A percentile compares a stretch with the other conserved stretches of the same genome.
phyloP scores from a whole-genome alignment of 2,113 vertebrate species.

The Corythornis madagascariensis region DNA sequence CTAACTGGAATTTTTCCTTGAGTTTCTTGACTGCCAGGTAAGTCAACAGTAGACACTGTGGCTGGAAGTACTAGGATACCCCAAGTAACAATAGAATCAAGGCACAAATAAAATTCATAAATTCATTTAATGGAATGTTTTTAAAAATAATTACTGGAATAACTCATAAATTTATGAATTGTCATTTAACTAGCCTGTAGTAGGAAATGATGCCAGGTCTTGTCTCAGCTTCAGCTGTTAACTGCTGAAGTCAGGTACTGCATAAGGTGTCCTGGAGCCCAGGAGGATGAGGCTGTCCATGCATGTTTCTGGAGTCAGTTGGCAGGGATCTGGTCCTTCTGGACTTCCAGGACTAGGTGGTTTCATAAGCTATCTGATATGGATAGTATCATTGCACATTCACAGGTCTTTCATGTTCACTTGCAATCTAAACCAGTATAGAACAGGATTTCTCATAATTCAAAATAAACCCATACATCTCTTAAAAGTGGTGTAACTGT shows the following conservation, averaged over 20 bases:
- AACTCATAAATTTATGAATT: neutral
- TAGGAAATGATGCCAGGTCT: neutral
- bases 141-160: neutral
- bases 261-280: accelerated
- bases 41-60: neutral
- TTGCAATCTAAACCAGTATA: neutral
- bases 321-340: neutral
- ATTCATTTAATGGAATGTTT: neutral
- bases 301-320: neutral
- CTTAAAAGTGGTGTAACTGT: neutral
- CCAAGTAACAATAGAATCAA: neutral
- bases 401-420: accelerated
- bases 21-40: neutral
- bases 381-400: neutral
- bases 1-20: neutral
- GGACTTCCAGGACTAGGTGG: neutral
- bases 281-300: neutral
- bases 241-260: neutral
- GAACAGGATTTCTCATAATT: neutral
- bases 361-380: neutral
- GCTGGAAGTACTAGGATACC: neutral
- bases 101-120: neutral
- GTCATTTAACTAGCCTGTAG: neutral
- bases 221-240: neutral
- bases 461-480: neutral